A percentile compares a stretch with the other conserved stretches of the same genome.
These are phyloP conservation scores for Cataglyphis livida DNA, from an alignment of 2,888 invertebrate species.

Conservation along the genomic window DNA sequence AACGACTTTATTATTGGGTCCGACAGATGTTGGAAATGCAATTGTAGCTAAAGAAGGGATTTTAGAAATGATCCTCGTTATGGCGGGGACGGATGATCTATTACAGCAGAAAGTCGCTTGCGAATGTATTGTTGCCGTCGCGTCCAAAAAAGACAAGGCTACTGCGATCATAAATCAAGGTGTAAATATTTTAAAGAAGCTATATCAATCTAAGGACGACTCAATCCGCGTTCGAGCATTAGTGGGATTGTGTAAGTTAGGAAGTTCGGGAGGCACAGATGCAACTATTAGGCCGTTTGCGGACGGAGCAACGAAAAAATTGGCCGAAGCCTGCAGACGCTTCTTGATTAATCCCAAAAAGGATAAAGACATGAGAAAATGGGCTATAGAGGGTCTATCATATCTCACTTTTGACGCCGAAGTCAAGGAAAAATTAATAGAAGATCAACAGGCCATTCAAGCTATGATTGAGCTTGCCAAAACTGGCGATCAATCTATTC, in stretches of 20 bases:
- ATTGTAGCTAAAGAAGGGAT: conserved; percentile 94
- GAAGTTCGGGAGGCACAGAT: conserved; percentile 97
- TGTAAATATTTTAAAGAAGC: conserved; percentile 95
- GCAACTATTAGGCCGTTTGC: conserved; percentile 97
- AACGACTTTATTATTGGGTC: conserved; percentile 95
- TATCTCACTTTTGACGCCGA: conserved; percentile 99
- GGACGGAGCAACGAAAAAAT: conserved; percentile 96
- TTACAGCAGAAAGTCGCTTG: conserved; percentile 97
- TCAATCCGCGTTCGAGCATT: conserved; percentile 95
- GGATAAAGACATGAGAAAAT: conserved; percentile 95
- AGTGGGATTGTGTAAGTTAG: conserved; percentile 98
- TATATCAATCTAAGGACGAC: conserved; percentile 96
- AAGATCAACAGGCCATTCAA: conserved; percentile 93
- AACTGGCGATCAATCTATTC: conserved; percentile 93
- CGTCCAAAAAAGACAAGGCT: conserved; percentile 99
- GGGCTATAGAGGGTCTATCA: conserved; percentile 98
- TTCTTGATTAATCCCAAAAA: conserved; percentile 95
- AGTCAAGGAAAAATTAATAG: conserved; percentile 98
- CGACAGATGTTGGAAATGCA: conserved; percentile 96
- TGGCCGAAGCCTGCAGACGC: conserved; percentile 97
- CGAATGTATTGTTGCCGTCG: conserved; percentile 98
- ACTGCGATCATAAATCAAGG: conserved; percentile 95
- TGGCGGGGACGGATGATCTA: conserved; percentile 97
- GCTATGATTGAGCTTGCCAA: conserved; percentile 96
- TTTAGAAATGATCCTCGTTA: conserved; percentile 97